Base-by-base conservation (phyloP, 2,888 invertebrate species). In the Linyphia triangularis region DNA sequence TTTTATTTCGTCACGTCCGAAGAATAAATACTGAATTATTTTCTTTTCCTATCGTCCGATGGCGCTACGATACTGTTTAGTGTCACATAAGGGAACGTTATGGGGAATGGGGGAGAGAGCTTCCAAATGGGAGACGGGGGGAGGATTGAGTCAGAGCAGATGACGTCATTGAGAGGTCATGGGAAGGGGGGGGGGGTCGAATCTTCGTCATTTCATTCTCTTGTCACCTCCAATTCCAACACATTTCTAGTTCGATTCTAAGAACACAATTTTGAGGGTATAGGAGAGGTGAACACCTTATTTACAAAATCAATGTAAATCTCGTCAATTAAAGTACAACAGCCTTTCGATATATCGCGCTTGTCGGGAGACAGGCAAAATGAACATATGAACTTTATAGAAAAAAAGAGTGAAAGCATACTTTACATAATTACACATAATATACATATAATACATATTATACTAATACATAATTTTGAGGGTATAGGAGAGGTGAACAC, bases 21-120 rank as follows among this genome's bases (percentile, higher is more conserved):
- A 73, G 5, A 67, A 67, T 73, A 33, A n/a, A 30, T 57, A 59
- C 13, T 9, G 13, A 24, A 26, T 26, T 75, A 81, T 75, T 81
- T 82, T 57, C 81, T 81, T 88, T 88, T 73, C 81, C 75, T 26
- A 88, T 81, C 86, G 75, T 37, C 59, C 61, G 86, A 88, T 88
- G 86, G 86, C 86, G 86, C 86, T 88, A 81, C 86, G 40, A 88
- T 88, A 88, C 86, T 69, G 86, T 79, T 30, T 75, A 69, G 51
- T 30, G 67, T 65, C 75, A 79, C 67, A 28, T 59, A 7, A 30
- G 77, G 85, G 85, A 65, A 59, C 70, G 40, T 40, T 61, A 57
- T 75, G 59, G 70, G 43, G 40, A 51, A 30, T 40, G 63, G 63
- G 65, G 63, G 43, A 37, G 69, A 37, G 69, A 37, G 37, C n/a